Base-by-base conservation (phyloP, 1,140 invertebrate species). In the Bombyx mandarina region DNA sequence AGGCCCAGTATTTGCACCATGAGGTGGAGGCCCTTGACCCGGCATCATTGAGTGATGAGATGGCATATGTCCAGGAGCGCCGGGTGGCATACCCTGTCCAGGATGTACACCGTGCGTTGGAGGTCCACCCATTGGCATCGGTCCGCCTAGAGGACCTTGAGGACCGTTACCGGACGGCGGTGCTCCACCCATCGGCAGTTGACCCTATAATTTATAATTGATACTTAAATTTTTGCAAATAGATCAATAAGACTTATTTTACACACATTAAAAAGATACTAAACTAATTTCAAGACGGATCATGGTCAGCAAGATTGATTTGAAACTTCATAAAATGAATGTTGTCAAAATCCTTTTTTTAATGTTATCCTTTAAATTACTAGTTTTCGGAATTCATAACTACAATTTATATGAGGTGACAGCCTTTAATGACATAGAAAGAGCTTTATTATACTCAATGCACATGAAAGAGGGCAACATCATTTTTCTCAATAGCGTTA, bases 101-200 rank as follows among this genome's bases (percentile, higher is more conserved):
- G 77, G 73, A 58, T 83, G 80, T 0, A 67, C 74, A 1, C 73
- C 75, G 57, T 82, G 82, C n/a, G 79, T 65, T 43, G 74, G 68
- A 44, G 72, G 77, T 12, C 75, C 79, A n/a, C 58, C 67, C 22
- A 76, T 61, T 10, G 71, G 67, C 49, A 77, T 52, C 5, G 74
- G 71, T 22, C 81, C 78, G 3, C 79, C 78, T n/a, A 75, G 72
- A 18, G 82, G 79, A 35, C 79, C 80, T 43, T 88, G 88, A 6
- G 77, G 77, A 8, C 80, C 77, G 53, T 79, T 79, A 35, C 82
- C 84, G 6, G 83, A 77, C 10, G 82, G 74, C 18, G 82, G 82
- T 22, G 77, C 77, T 12, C 79, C 82, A 12, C 73, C 70, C 84
- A 88, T 87, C 47, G 71, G 60, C 57, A 79, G 69, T 1, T 81